A percentile compares a stretch with the other conserved stretches of the same genome.
Evolutionary conservation across 2,888 invertebrate species (phyloP).

Genomic region (Ormyrus pomaceus): DNA sequence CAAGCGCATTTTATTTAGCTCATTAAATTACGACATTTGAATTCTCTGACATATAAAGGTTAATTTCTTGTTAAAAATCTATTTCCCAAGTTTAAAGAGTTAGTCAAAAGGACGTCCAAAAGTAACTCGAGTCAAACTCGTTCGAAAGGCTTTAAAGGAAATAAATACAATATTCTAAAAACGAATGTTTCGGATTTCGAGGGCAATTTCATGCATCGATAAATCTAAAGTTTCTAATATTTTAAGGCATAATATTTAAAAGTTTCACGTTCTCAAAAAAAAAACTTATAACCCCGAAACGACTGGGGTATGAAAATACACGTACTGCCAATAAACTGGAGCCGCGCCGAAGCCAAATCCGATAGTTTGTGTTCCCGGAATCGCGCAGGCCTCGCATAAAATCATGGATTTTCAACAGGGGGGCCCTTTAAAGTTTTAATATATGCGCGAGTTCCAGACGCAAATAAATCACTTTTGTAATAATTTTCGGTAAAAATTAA

Average conservation of each 20-base stretch:
- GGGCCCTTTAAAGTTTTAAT: slow-evolving; percentile 16
- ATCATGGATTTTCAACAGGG: slow-evolving; percentile 12
- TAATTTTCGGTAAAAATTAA: not conserved
- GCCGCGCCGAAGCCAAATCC: slow-evolving; percentile 23
- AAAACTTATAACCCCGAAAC: not conserved
- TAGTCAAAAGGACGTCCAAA: no score
- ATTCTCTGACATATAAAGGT: no score
- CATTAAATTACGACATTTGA: no score
- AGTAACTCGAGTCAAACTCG: no score
- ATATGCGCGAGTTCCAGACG: not conserved
- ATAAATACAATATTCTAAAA: no score
- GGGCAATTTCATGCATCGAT: no score
- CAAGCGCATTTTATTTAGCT: no score
- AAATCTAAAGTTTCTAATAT: no score
- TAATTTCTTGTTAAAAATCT: no score
- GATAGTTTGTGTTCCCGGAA: slow-evolving; percentile 22
- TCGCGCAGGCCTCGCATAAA: slow-evolving; percentile 11
- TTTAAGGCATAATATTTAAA: not conserved
- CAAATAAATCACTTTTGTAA: slow-evolving; percentile 1
- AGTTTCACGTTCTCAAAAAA: not conserved
- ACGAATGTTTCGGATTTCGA: no score
- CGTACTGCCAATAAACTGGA: slow-evolving; percentile 15
- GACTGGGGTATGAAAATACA: slow-evolving; percentile 13
- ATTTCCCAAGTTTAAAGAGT: no score
- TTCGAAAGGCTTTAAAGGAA: no score